phyloP scores from a whole-genome alignment of 2,113 vertebrate genomes.

The Nothocercus nigrocapillus region DNA sequence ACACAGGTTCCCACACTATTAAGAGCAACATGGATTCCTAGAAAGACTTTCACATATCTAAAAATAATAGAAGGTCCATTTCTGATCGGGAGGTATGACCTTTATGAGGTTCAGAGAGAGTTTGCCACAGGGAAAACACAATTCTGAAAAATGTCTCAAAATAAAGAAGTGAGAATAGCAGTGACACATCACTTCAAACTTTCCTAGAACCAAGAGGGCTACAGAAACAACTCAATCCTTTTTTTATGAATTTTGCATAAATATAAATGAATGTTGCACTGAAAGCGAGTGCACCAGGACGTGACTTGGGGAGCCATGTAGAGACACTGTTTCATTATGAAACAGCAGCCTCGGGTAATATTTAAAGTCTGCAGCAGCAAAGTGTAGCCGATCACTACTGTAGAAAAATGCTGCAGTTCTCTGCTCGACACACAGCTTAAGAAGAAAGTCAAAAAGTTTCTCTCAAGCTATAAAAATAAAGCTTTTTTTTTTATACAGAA shows the following conservation, averaged over 20 bases:
- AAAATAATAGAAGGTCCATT: neutral
- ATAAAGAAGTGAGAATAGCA: neutral
- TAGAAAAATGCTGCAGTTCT: neutral
- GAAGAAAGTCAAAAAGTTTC: constrained; percentile 20
- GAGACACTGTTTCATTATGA: neutral
- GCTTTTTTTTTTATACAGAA: neutral
- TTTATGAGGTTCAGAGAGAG: neutral
- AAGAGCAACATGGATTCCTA: constrained; percentile 29
- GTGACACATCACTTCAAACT: neutral
- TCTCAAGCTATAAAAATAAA: constrained; percentile 32
- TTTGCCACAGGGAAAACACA: neutral
- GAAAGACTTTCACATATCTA: constrained; percentile 12
- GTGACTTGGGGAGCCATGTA: neutral
- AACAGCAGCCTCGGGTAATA: neutral
- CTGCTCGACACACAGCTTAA: neutral
- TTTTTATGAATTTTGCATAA: neutral
- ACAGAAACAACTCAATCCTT: constrained; percentile 17
- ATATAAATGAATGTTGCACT: neutral
- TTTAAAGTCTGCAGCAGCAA: neutral
- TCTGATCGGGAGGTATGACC: neutral
- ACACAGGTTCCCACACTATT: neutral
- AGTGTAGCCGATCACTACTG: neutral
- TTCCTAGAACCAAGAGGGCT: neutral
- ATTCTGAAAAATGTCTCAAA: neutral
- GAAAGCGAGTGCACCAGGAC: accelerated